phyloP scores from a whole-genome alignment of 2,113 vertebrate genomes.

The Gymnarchus niloticus region DNA sequence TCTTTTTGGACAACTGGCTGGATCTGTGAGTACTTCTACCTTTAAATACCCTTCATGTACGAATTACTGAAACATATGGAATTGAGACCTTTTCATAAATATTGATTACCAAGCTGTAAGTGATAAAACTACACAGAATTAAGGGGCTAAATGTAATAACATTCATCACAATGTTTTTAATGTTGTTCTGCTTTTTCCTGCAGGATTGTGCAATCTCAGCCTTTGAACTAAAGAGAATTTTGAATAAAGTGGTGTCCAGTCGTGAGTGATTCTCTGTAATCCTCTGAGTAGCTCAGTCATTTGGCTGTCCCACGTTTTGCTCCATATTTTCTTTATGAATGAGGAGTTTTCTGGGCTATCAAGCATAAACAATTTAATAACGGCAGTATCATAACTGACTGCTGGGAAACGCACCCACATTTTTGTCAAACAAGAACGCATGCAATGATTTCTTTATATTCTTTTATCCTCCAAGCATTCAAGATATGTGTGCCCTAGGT shows the following conservation, averaged over 20 bases:
- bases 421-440: background rate
- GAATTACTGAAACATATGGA: no score
- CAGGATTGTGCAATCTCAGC: constrained; percentile 55
- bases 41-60: background rate
- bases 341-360: background rate
- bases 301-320: background rate
- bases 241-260: constrained; percentile 51
- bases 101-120: no score
- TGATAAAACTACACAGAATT: background rate
- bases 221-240: constrained; percentile 52
- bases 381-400: background rate
- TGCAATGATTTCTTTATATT: background rate
- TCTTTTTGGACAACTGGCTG: constrained; percentile 50
- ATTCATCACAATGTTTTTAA: background rate
- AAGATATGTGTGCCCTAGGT: constrained; percentile 30
- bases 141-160: background rate
- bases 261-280: constrained; percentile 35
- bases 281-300: background rate
- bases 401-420: background rate
- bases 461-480: background rate
- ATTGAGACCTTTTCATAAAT: background rate
- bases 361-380: background rate
- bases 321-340: background rate
- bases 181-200: background rate
- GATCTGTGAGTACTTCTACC: constrained; percentile 38